Conservation (phyloP, 2,888 invertebrate genomes). For the Strigamia transsilvanica region DNA sequence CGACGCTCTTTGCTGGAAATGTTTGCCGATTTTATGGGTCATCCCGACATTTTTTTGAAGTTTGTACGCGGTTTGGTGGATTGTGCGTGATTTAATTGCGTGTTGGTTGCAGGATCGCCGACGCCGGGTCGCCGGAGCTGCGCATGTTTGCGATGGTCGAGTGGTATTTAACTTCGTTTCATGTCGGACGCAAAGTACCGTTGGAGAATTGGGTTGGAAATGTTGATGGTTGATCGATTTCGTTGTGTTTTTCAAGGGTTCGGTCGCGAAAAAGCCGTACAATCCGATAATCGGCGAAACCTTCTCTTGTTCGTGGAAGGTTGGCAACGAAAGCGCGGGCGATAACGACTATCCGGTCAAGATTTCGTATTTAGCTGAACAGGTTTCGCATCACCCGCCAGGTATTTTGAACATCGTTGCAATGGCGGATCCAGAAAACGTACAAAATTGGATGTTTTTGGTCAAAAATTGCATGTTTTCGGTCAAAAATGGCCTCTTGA, state of each 20-base stretch:
- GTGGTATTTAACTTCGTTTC: conserved; percentile 68
- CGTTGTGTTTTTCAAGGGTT: conserved; percentile 56
- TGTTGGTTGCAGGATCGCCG: conserved; percentile 58
- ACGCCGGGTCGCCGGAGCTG: conserved; percentile 61
- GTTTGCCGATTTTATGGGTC: conserved; percentile 68
- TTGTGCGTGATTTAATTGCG: background rate
- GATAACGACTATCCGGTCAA: conserved; percentile 29
- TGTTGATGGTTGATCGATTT: background rate
- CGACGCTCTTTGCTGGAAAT: conserved; percentile 67
- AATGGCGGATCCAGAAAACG: too few species aligned
- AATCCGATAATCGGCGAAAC: conserved; percentile 69
- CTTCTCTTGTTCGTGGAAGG: conserved; percentile 68
- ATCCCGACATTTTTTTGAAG: conserved; percentile 65
- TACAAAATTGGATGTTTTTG: too few species aligned
- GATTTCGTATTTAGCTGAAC: conserved; percentile 65
- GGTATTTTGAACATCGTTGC: conserved; percentile 59
- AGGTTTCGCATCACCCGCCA: conserved; percentile 68
- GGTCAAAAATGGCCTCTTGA: too few species aligned
- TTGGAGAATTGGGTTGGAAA: background rate
- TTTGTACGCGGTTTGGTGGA: conserved; percentile 57
- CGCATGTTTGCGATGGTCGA: conserved; percentile 65
- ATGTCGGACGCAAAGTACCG: conserved; percentile 63
- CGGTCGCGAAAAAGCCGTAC: conserved; percentile 67
- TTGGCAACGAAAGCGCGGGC: conserved; percentile 57
- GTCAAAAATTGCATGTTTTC: too few species aligned